A percentile compares a stretch with the other conserved stretches of the same genome.
Conservation (phyloP, 2,113 vertebrate species). For the Stegostoma tigrinum region DNA sequence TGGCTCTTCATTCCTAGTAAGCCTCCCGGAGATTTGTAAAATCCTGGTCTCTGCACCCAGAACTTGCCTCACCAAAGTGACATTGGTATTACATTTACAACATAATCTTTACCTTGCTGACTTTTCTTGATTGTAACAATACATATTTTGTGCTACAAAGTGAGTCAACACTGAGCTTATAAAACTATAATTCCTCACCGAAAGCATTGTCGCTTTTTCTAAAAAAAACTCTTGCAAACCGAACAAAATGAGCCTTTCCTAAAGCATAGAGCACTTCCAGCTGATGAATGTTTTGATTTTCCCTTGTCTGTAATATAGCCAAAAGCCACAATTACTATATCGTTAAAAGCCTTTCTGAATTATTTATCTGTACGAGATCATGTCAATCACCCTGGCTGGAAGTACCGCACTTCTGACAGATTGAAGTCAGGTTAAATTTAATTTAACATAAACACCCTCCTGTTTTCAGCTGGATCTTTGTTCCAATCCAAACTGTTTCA, state of each 20-base stretch:
- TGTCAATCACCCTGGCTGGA: not conserved
- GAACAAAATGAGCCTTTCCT: not conserved
- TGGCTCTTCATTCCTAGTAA: no score
- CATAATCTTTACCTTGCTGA: no score
- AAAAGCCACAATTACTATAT: not conserved
- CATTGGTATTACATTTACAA: no score
- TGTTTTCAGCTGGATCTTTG: not conserved
- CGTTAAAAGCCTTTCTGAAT: conserved; percentile 21
- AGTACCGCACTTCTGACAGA: not conserved
- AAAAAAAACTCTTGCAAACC: not conserved
- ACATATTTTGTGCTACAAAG: not conserved
- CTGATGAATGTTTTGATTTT: not conserved
- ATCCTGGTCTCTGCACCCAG: no score
- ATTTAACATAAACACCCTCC: not conserved
- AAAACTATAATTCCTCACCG: not conserved
- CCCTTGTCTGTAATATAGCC: not conserved
- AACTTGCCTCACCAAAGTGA: no score
- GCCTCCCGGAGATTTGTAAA: no score
- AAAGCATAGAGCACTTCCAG: not conserved
- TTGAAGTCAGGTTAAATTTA: not conserved
- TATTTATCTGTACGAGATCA: conserved; percentile 11
- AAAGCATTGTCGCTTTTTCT: not conserved
- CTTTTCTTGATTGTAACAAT: not conserved
- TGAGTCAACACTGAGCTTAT: not conserved
- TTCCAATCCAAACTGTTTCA: not conserved